These are phyloP conservation scores for Lochmaea capreae DNA, from an alignment of 2,888 invertebrate species.

Conservation along the genomic window DNA sequence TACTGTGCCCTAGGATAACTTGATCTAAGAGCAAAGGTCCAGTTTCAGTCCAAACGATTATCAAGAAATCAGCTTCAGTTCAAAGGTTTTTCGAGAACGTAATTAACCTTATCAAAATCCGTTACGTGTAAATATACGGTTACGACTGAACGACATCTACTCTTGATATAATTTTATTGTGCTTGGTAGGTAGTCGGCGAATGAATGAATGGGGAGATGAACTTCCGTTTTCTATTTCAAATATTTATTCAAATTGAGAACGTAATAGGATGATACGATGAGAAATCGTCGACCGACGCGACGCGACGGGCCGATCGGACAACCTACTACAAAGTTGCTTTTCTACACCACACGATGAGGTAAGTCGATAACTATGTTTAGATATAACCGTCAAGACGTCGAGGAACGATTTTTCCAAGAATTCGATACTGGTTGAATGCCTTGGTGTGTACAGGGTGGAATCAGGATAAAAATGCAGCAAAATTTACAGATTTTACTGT, in stretches of 20 bases:
- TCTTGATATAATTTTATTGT: background rate
- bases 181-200: constrained; percentile 5
- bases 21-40: too few relatives aligned
- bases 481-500: background rate
- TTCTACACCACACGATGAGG: constrained; percentile 20
- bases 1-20: too few relatives aligned
- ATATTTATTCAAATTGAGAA: constrained; percentile 38
- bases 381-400: constrained; percentile 36
- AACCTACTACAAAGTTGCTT: background rate
- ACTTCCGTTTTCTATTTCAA: constrained; percentile 36
- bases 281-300: background rate
- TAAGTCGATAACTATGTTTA: constrained; percentile 5
- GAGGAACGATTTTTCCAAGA: constrained; percentile 35
- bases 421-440: constrained; percentile 36
- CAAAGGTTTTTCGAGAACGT: too few relatives aligned
- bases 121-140: background rate
- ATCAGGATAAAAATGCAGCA: background rate
- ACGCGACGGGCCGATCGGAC: background rate
- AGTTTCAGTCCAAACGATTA: too few relatives aligned
- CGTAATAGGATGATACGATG: background rate
- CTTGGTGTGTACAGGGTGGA: constrained; percentile 20
- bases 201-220: constrained; percentile 15
- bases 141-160: background rate
- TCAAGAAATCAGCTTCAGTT: too few relatives aligned
- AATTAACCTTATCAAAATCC: too few relatives aligned